Conservation (phyloP, 2,113 vertebrate genomes). For the Lamprotornis superbus region DNA sequence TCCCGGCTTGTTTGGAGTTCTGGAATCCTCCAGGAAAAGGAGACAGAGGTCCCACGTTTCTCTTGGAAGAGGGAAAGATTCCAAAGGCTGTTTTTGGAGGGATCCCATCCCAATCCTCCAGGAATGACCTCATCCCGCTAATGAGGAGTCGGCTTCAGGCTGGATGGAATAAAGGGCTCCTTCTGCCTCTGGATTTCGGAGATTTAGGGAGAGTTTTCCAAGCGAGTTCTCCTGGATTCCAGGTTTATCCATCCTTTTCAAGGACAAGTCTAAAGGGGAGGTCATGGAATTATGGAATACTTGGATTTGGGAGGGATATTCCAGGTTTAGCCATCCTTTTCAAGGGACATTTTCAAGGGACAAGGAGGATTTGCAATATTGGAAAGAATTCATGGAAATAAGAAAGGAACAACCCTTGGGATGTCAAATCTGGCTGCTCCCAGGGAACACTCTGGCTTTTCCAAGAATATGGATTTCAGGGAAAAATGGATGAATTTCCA, state of each 20-base stretch:
- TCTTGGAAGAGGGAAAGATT: not conserved
- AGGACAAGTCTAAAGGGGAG: too few species aligned
- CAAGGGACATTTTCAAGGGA: too few species aligned
- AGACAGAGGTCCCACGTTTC: conserved; percentile 35
- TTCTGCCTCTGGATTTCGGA: not conserved
- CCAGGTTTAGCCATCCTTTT: not conserved
- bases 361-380: fast-evolving
- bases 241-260: not conserved
- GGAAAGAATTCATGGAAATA: not conserved
- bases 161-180: not conserved
- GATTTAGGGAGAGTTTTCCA: not conserved
- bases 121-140: conserved; percentile 11
- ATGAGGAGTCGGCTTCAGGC: not conserved
- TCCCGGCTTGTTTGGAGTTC: conserved; percentile 19
- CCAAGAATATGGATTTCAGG: not conserved
- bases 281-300: fast-evolving
- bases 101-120: not conserved
- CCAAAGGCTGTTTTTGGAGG: not conserved
- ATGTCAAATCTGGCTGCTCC: not conserved
- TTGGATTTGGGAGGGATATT: fast-evolving
- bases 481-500: not conserved
- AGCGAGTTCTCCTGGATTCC: not conserved
- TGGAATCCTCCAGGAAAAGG: conserved; percentile 49
- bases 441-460: not conserved
- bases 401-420: not conserved